Percentiles rank a stretch among this genome's conserved stretches.
phyloP scores from a whole-genome alignment of 2,888 invertebrate species.

The Lysandra bellargus region DNA sequence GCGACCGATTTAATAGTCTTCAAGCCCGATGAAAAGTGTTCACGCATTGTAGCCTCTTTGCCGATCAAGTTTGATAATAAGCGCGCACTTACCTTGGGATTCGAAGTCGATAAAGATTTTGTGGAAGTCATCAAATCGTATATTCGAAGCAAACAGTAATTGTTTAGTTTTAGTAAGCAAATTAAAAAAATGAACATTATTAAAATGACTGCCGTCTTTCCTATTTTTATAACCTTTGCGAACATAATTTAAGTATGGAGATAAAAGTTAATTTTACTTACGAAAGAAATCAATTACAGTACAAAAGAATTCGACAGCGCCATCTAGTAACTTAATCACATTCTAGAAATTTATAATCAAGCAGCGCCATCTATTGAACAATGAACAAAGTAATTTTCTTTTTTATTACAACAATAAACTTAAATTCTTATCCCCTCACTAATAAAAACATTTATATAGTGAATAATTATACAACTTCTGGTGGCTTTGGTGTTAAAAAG shows the following conservation, averaged over 20 bases:
- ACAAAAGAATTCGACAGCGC: not conserved
- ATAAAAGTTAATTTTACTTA: too few species aligned
- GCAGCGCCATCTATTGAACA: not conserved
- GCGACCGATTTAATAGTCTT: constrained; percentile 54
- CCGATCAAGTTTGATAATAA: constrained; percentile 59
- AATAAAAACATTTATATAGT: too few species aligned
- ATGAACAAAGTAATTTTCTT: too few species aligned
- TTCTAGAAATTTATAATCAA: not conserved
- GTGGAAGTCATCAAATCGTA: constrained; percentile 51
- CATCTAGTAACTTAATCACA: not conserved
- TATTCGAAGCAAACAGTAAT: constrained; percentile 29
- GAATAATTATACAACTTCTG: too few species aligned
- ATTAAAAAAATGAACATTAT: not conserved
- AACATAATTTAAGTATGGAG: not conserved
- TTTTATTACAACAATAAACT: too few species aligned
- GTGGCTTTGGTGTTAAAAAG: too few species aligned
- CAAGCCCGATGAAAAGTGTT: constrained; percentile 51
- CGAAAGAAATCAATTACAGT: not conserved
- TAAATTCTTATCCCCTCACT: too few species aligned
- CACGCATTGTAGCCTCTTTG: constrained; percentile 56
- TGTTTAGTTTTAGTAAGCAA: not conserved
- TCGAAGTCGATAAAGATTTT: constrained; percentile 55
- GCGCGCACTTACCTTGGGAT: constrained; percentile 59
- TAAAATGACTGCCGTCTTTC: not conserved
- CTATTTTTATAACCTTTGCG: not conserved